These are phyloP conservation scores for Gallinago media DNA, from an alignment of 2,113 vertebrate genomes.

Conservation along the genomic window DNA sequence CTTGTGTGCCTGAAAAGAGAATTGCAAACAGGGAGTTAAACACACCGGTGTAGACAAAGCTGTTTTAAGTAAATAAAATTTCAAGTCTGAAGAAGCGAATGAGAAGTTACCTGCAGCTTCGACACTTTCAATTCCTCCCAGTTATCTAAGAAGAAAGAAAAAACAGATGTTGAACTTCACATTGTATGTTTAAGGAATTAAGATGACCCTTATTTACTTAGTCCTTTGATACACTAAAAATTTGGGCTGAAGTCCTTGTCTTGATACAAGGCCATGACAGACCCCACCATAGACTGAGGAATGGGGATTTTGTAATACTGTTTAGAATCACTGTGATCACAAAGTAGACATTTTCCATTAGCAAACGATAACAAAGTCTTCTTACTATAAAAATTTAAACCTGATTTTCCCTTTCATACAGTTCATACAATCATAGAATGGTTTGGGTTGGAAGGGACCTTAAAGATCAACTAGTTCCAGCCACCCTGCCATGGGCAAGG, in stretches of 20 bases:
- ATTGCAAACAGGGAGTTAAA: background rate
- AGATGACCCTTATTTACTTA: background rate
- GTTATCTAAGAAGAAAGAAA: constrained; percentile 61
- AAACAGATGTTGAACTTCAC: background rate
- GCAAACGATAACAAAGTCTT: background rate
- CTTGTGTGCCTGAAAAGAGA: constrained; percentile 85
- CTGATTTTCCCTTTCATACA: background rate
- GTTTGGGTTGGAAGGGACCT: no score
- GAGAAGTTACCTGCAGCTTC: constrained; percentile 82
- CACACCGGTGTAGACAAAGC: background rate
- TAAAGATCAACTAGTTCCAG: no score
- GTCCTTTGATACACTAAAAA: background rate
- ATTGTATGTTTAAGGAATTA: background rate
- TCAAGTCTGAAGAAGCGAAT: background rate
- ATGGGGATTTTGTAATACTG: background rate
- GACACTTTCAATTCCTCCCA: constrained; percentile 86
- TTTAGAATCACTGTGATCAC: background rate
- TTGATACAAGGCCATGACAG: background rate
- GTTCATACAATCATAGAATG: no score
- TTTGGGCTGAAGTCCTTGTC: background rate
- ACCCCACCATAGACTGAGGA: fast-evolving
- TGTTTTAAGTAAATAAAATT: background rate
- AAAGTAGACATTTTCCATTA: background rate
- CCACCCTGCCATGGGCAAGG: no score
- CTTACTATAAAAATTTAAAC: background rate